These are phyloP conservation scores for Caenorhabditis becei DNA, from an alignment of 2,888 invertebrate species.

Conservation along the genomic window DNA sequence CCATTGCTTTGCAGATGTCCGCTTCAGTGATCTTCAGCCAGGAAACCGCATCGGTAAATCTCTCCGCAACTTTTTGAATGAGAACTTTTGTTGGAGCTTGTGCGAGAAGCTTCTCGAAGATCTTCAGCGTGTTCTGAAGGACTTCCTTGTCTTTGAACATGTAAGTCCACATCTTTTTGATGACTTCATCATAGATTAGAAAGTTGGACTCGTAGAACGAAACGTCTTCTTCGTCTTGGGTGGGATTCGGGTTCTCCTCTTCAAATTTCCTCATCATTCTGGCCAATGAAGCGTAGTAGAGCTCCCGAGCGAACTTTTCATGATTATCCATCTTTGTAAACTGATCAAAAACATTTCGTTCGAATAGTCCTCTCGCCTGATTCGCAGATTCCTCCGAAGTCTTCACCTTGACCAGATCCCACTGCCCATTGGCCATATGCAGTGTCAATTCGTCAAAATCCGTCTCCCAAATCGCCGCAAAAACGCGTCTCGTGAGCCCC, in stretches of 20 bases:
- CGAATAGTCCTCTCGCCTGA: slow-evolving; percentile 19
- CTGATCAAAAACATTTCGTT: slow-evolving; percentile 26
- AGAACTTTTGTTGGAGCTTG: background rate
- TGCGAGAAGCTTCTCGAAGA: slow-evolving; percentile 39
- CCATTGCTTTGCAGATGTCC: slow-evolving; percentile 27
- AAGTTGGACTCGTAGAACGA: slow-evolving; percentile 30
- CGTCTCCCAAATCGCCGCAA: slow-evolving; percentile 28
- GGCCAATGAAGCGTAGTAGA: slow-evolving; percentile 37
- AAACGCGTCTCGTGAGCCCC: slow-evolving; percentile 33
- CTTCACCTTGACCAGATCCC: slow-evolving; percentile 23
- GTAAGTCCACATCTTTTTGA: slow-evolving; percentile 35
- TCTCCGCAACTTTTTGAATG: slow-evolving; percentile 23
- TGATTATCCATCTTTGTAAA: slow-evolving; percentile 40
- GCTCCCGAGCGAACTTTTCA: slow-evolving; percentile 33
- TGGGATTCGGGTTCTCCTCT: slow-evolving; percentile 4
- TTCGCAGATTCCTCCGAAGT: slow-evolving; percentile 15
- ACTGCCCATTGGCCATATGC: slow-evolving; percentile 13
- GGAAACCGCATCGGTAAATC: slow-evolving; percentile 29
- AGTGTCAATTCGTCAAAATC: slow-evolving; percentile 15
- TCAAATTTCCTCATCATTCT: slow-evolving; percentile 40
- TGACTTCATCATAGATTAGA: slow-evolving; percentile 27
- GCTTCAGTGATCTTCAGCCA: slow-evolving; percentile 39
- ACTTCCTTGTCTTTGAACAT: slow-evolving; percentile 14
- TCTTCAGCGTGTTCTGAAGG: slow-evolving; percentile 19
- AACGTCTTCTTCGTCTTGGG: slow-evolving; percentile 22